Evolutionary conservation across 1,140 invertebrate genomes (phyloP), one percentile per base, ranked within the genome.

Genomic region (Drosophila serrata): DNA sequence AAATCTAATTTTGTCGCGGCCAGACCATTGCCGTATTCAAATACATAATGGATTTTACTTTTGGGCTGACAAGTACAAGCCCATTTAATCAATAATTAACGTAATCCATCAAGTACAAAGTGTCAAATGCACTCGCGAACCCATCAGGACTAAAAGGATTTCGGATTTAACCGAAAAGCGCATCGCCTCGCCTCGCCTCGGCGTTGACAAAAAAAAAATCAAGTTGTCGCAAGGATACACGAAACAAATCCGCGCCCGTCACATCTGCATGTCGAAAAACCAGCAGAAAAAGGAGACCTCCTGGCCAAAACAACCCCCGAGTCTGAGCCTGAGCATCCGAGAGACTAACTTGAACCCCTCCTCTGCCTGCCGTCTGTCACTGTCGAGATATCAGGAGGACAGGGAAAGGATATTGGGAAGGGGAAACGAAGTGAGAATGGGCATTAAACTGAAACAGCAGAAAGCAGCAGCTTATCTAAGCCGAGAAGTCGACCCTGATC

Each of bases 61-160:
- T 56, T 17, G 51, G 61, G 75, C 58, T 88, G 85, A 90, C 86
- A 90, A 90, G 85, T 85, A 90, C 85, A 90, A 90, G 86, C 85
- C 86, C 81, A 85, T 90, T 90, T 90, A 90, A 90, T 90, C 85
- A 90, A 90, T 90, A 90, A 90, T 90, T 90, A 90, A 90, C 85
- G 70, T 90, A 90, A 90, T 90, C 85, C 85, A 90, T 90, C 85
- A 90, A 85, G 65, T 79, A 90, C 86, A 90, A 86, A 87, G 85
- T 90, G 85, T 90, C 85, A 90, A 90, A 85, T 90, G 85, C 85
- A 90, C 86, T 90, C 81, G 85, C 86, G 77, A 79, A 53, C 65
- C 59, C 64, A 79, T 62, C 81, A 75, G 73, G 67, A 63, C 74
- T 78, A 84, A 88, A 88, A 90, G 80, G 81, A 90, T 88, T 88